Percentiles rank a stretch among this genome's conserved stretches.
Conservation (phyloP, 2,797 vertebrate genomes). For the Sebastes vulpes region DNA sequence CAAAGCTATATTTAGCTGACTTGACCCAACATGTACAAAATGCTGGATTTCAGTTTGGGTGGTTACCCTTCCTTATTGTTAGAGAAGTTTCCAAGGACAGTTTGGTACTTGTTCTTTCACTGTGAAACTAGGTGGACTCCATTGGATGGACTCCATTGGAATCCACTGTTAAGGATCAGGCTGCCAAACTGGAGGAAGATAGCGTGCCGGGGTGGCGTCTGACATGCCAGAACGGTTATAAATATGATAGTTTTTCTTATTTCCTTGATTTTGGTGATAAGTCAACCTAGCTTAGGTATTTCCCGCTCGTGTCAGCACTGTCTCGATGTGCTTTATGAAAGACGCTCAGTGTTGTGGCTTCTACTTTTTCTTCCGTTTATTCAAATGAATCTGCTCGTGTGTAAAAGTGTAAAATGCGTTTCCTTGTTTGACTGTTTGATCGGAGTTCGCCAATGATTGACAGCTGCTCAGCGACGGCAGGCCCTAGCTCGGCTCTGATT, state of each 20-base stretch:
- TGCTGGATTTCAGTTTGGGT: background rate
- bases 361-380: background rate
- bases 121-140: background rate
- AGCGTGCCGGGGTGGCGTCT: background rate
- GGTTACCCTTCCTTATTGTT: constrained; percentile 10
- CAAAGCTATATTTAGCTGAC: background rate
- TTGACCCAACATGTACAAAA: background rate
- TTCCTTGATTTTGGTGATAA: constrained; percentile 1
- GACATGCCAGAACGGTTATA: background rate
- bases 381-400: background rate
- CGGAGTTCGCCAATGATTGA: too few species aligned
- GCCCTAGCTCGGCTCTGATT: too few species aligned
- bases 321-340: background rate
- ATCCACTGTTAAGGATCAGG: background rate
- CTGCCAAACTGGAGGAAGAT: constrained; percentile 1
- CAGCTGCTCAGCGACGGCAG: too few species aligned
- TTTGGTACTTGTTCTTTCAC: background rate
- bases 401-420: background rate
- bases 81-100: background rate
- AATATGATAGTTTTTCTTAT: background rate
- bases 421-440: background rate
- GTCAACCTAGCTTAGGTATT: background rate
- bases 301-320: background rate
- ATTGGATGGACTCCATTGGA: background rate
- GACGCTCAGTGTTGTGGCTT: background rate